Base-by-base conservation (phyloP, 64 coral and sea anemone genomes). In the Montipora capricornis region DNA sequence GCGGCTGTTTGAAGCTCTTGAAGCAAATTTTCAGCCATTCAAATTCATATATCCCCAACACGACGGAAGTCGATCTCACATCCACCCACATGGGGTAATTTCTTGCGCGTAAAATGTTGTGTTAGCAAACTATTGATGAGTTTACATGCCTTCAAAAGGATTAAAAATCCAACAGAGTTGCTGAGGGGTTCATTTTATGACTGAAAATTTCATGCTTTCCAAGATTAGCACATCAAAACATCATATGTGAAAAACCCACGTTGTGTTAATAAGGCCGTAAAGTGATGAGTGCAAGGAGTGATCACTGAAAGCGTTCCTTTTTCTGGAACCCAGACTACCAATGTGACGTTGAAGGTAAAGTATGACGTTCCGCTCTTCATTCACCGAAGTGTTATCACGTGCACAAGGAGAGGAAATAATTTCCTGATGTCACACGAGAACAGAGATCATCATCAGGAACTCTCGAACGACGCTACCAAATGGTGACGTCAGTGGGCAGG, bases 21-120 rank as follows among this genome's bases (percentile, higher is more conserved):
- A 50, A 95, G 89, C 16, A 79, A 82, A 49, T 84, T 79, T 59
- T 92, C 90, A 80, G 86, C 94, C 94, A 95, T 95, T 51, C 68
- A 48, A 68, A 87, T 13, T 48, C 44, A 37, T 37, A 37, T 37
- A 86, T 20, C n/a, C 67, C 81, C 22, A 70, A 16, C 20, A 37
- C 20, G 57, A 8, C 0, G 29, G 15, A 8, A 19, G 16, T 20
- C 20, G 12, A 67, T 57, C 74, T 20, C 50, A 75, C 4, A 83
- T 19, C 22, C 3, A 45, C 60, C 81, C 81, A 67, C 81, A 83
- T 83, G 81, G 80, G 60, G 24, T 37, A 37, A 37, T 37, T 37
- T 37, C 37, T 37, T 37, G 1, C 37, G 11, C 53, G 5, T 57
- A 44, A 68, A 83, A 19, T 68, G 9, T 15, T 44, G 15, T 46